A percentile compares a stretch with the other conserved stretches of the same genome.
phyloP scores from a whole-genome alignment of 2,888 invertebrate genomes.

The Pinctada fucata region DNA sequence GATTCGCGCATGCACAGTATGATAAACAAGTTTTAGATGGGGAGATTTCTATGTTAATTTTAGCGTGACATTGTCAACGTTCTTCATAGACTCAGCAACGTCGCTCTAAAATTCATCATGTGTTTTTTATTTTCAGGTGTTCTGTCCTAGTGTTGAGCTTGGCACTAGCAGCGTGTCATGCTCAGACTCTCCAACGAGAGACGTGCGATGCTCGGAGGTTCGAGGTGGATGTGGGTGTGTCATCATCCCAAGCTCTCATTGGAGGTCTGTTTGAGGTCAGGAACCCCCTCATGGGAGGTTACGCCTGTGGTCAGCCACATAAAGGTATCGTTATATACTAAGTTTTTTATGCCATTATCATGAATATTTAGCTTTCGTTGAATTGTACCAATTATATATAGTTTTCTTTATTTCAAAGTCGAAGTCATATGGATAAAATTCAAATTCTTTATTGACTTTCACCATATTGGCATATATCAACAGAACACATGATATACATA shows the following conservation, averaged over 20 bases:
- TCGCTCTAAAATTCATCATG: no score
- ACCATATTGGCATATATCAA: no score
- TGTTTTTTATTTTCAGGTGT: conserved; percentile 31
- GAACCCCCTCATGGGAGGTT: conserved; percentile 39
- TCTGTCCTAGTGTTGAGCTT: conserved; percentile 40
- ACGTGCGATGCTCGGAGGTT: conserved; percentile 56
- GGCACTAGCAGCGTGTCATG: conserved; percentile 27
- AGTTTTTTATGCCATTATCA: not conserved
- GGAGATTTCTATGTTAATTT: no score
- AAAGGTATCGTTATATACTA: conserved; percentile 42
- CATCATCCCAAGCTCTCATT: conserved; percentile 57
- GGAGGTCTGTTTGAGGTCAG: conserved; percentile 63
- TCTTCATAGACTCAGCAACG: no score
- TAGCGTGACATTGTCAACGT: no score
- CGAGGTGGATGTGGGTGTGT: conserved; percentile 45
- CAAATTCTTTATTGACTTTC: no score
- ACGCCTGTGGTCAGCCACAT: conserved; percentile 58
- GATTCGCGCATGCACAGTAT: no score
- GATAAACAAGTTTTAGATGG: no score
- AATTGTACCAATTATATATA: no score
- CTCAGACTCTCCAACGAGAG: conserved; percentile 54
- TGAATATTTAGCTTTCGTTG: not conserved
- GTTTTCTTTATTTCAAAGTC: no score
- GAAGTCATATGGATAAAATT: no score
- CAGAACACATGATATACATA: no score